Conservation (phyloP, 2,888 invertebrate species). For the Heteromurus nitidus region DNA sequence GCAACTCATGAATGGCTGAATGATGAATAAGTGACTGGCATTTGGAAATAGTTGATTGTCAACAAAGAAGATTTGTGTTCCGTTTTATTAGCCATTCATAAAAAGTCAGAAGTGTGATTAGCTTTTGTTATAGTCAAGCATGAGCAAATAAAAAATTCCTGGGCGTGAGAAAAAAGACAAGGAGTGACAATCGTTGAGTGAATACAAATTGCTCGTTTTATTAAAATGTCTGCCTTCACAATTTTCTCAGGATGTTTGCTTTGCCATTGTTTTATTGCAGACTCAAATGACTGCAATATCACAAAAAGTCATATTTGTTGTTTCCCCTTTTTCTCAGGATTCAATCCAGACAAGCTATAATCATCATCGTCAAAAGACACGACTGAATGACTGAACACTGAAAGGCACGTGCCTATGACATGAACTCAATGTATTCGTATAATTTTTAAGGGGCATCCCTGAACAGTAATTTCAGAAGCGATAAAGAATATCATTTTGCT, state of each 20-base stretch:
- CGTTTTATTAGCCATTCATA: not conserved
- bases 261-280: not conserved
- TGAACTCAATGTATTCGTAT: not conserved
- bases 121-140: not conserved
- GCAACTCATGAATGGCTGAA: not conserved
- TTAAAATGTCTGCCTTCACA: not conserved
- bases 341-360: too few species aligned
- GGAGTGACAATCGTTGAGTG: not conserved
- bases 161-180: too few species aligned
- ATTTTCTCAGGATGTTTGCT: too few species aligned
- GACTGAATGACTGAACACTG: too few species aligned
- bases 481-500: not conserved
- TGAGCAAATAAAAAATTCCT: not conserved
- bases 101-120: not conserved
- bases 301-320: too few species aligned
- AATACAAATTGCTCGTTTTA: not conserved
- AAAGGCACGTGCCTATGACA: too few species aligned
- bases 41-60: not conserved
- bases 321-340: too few species aligned
- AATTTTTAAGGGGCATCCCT: not conserved
- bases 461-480: not conserved
- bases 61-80: not conserved
- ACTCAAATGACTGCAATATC: not conserved
- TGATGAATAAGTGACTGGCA: not conserved
- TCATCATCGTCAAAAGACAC: too few species aligned